These are phyloP conservation scores for Temnopleurus reevesii DNA, from an alignment of 53 echinoderm and acorn worm species.

Conservation along the genomic window DNA sequence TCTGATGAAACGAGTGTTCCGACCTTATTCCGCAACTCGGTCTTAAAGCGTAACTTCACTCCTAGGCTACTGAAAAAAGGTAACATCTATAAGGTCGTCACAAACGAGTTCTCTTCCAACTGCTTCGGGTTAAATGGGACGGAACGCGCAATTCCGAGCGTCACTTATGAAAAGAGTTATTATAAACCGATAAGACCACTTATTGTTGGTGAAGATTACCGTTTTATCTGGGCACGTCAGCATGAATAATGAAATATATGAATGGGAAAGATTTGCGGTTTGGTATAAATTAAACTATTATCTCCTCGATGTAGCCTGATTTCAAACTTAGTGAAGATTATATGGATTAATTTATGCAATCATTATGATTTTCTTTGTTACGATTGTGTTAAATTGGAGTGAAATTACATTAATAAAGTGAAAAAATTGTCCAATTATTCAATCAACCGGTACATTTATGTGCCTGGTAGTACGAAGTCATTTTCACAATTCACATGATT, in stretches of 20 bases:
- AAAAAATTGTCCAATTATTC: background rate
- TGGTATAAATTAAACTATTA: slow-evolving; percentile 7
- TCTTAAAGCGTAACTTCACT: too few relatives aligned
- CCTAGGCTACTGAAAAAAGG: too few relatives aligned
- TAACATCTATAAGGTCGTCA: too few relatives aligned
- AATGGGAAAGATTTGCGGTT: slow-evolving; percentile 17
- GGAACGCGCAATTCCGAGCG: background rate
- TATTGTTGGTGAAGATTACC: slow-evolving; percentile 29
- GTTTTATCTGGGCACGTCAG: background rate
- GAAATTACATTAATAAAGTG: too few relatives aligned
- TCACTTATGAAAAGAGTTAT: background rate
- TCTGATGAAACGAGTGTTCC: background rate
- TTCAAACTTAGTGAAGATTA: background rate
- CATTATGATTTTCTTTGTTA: too few relatives aligned
- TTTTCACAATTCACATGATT: too few relatives aligned
- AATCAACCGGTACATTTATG: too few relatives aligned
- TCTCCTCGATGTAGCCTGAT: background rate
- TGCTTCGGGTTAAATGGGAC: background rate
- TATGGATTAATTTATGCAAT: too few relatives aligned
- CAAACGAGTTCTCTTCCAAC: too few relatives aligned
- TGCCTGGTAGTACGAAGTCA: too few relatives aligned
- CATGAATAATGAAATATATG: background rate
- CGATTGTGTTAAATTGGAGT: too few relatives aligned
- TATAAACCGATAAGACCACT: slow-evolving; percentile 35
- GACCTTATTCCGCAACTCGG: too few relatives aligned